phyloP scores from a whole-genome alignment of 2,113 vertebrate species.

The Embiotoca jacksoni region DNA sequence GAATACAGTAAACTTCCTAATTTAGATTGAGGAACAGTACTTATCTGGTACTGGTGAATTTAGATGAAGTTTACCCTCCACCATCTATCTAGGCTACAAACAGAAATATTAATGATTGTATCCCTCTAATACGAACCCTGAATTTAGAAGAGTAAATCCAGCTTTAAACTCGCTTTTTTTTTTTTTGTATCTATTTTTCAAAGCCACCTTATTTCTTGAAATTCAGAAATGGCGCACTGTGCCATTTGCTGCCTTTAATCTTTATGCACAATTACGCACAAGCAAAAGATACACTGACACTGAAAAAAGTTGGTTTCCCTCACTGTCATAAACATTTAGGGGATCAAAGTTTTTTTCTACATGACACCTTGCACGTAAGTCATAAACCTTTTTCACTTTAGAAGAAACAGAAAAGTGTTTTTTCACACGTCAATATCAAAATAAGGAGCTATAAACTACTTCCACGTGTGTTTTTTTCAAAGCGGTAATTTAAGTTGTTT shows the following conservation, averaged over 20 bases:
- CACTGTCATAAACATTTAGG: slow-evolving; percentile 38
- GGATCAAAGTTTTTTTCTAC: slow-evolving; percentile 61
- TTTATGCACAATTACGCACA: slow-evolving; percentile 62
- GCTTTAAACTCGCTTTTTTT: not conserved
- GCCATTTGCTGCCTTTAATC: slow-evolving; percentile 58
- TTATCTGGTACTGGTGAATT: too few species aligned
- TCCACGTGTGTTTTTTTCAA: slow-evolving; percentile 62
- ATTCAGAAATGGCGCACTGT: not conserved
- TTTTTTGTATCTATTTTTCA: not conserved
- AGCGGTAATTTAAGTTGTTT: slow-evolving; percentile 14
- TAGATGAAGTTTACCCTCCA: too few species aligned
- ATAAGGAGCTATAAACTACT: slow-evolving; percentile 16
- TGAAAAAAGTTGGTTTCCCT: not conserved
- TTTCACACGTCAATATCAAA: slow-evolving; percentile 69
- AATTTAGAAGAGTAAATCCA: not conserved
- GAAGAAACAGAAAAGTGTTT: slow-evolving; percentile 37
- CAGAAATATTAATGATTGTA: too few species aligned
- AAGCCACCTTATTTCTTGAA: not conserved
- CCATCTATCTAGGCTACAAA: too few species aligned
- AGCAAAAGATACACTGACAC: slow-evolving; percentile 4
- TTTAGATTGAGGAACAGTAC: too few species aligned
- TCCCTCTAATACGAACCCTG: not conserved
- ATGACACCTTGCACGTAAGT: slow-evolving; percentile 46
- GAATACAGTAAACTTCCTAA: too few species aligned
- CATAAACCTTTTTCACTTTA: slow-evolving; percentile 39